Percentiles rank a stretch among this genome's conserved stretches.
Conservation (phyloP, 2,113 vertebrate genomes). For the Phrynocephalus versicolor region DNA sequence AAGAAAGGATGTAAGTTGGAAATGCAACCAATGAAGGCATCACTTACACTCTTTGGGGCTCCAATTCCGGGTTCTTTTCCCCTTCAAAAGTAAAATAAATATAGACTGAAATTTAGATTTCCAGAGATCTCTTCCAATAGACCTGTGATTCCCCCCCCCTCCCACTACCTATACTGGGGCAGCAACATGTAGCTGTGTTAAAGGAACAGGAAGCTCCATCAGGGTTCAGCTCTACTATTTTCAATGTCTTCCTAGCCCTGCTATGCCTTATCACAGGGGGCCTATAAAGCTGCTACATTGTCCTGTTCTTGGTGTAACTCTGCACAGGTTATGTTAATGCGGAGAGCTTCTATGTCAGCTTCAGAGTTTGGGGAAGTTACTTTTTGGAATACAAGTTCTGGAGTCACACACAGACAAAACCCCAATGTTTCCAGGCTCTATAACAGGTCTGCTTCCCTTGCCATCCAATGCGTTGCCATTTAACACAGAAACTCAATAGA, state of each 20-base stretch:
- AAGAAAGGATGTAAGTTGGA: conserved; percentile 8
- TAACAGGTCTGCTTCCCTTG: background rate
- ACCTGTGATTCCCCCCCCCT: background rate
- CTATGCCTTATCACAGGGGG: background rate
- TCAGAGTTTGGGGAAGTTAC: too few species aligned
- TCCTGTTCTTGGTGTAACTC: background rate
- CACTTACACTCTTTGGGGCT: background rate
- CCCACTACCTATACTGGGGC: background rate
- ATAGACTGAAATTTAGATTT: background rate
- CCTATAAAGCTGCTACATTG: background rate
- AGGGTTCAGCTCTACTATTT: background rate
- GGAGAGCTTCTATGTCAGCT: too few species aligned
- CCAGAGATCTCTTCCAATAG: background rate
- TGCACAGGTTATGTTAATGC: background rate
- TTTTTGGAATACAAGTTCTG: too few species aligned
- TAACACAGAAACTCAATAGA: background rate
- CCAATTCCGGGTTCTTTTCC: background rate
- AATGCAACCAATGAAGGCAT: too few species aligned
- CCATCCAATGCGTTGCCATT: background rate
- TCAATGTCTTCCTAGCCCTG: background rate
- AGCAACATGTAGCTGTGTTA: background rate
- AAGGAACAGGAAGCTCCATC: background rate
- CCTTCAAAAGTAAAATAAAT: background rate
- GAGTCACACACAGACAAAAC: background rate
- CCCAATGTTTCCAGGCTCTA: too few species aligned